Conservation (phyloP, 2,113 vertebrate species). For the Anhinga anhinga region DNA sequence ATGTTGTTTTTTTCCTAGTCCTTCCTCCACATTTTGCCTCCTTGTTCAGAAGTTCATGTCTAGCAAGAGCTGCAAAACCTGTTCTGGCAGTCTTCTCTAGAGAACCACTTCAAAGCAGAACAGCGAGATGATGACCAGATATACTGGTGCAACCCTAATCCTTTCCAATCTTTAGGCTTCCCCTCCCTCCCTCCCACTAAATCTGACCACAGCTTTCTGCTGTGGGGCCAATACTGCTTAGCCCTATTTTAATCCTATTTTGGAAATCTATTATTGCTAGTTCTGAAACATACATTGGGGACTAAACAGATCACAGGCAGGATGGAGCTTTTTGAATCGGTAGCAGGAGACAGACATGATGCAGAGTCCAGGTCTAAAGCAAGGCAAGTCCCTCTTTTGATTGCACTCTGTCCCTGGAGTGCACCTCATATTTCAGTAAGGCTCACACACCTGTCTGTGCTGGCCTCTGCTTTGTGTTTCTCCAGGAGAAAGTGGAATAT, state of each 20-base stretch:
- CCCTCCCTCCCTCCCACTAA: conserved; percentile 30
- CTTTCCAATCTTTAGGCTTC: conserved; percentile 26
- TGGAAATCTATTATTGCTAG: conserved; percentile 13
- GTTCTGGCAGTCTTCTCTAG: conserved; percentile 20
- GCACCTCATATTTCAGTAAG: not conserved
- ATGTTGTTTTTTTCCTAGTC: not conserved
- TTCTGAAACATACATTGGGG: not conserved
- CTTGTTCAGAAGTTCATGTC: not conserved
- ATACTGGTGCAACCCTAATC: conserved; percentile 27
- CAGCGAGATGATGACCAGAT: conserved; percentile 39
- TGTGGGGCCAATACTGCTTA: not conserved
- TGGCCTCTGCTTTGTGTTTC: conserved; percentile 8
- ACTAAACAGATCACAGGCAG: not conserved
- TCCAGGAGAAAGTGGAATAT: not conserved
- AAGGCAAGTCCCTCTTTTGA: not conserved
- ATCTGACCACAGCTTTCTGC: conserved; percentile 32
- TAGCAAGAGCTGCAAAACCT: conserved; percentile 45
- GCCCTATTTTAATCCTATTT: conserved; percentile 14
- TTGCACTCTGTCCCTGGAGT: not conserved
- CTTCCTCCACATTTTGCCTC: not conserved
- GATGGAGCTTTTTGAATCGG: not conserved
- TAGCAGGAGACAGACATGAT: not conserved
- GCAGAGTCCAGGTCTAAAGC: not conserved
- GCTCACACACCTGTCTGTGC: conserved; percentile 16
- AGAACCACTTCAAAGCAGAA: conserved; percentile 40